These are phyloP conservation scores for Elmis aenea DNA, from an alignment of 2,888 invertebrate species.

Conservation along the genomic window DNA sequence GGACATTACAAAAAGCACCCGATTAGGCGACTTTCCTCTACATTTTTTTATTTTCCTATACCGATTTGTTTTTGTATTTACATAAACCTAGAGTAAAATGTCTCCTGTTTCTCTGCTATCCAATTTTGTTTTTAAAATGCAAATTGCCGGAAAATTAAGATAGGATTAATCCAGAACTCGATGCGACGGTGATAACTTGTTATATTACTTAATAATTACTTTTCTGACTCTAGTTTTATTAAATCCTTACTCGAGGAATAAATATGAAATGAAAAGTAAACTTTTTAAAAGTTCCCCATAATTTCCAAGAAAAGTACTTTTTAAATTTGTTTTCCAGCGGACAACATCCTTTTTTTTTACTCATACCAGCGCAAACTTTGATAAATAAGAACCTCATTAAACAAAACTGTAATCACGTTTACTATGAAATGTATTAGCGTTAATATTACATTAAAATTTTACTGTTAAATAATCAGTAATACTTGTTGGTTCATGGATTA, in stretches of 20 bases:
- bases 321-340: not conserved
- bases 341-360: not conserved
- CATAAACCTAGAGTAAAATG: too few relatives aligned
- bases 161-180: conserved; percentile 16
- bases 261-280: conserved; percentile 20
- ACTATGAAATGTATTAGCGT: too few relatives aligned
- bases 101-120: too few relatives aligned
- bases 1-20: too few relatives aligned
- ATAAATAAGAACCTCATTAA: not conserved
- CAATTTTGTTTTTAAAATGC: conserved; percentile 17
- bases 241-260: conserved; percentile 11
- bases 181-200: conserved; percentile 17
- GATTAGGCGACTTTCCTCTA: too few relatives aligned
- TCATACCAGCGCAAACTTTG: not conserved
- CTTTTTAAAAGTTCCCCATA: conserved; percentile 4
- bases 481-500: too few relatives aligned
- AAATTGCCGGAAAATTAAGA: conserved; percentile 18
- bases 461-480: too few relatives aligned
- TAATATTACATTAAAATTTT: too few relatives aligned
- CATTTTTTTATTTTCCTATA: too few relatives aligned
- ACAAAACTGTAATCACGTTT: too few relatives aligned
- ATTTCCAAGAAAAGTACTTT: not conserved
- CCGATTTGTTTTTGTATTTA: too few relatives aligned
- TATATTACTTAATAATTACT: conserved; percentile 23
- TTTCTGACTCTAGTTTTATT: conserved; percentile 18